These are phyloP conservation scores for Teleogryllus oceanicus DNA, from an alignment of 2,888 invertebrate genomes.

Conservation along the genomic window DNA sequence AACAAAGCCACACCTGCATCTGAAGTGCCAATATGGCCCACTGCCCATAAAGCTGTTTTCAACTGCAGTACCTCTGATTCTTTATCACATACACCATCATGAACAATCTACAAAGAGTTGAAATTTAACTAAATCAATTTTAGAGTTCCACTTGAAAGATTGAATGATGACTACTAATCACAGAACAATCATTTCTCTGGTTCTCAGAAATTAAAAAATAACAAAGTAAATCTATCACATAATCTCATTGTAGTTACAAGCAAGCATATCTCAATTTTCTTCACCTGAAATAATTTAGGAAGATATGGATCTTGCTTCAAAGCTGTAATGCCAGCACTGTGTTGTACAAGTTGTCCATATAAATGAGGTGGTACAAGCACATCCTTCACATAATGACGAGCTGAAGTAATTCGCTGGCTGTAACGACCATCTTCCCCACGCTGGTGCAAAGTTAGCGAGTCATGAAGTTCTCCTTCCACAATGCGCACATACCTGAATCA, in stretches of 20 bases:
- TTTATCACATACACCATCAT: constrained; percentile 56
- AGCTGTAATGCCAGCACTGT: constrained; percentile 58
- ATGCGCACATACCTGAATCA: constrained; percentile 72
- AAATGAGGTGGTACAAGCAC: constrained; percentile 69
- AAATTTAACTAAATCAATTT: too few species aligned
- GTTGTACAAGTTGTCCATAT: constrained; percentile 77
- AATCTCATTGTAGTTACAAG: too few species aligned
- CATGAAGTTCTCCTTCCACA: constrained; percentile 84
- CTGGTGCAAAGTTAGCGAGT: constrained; percentile 79
- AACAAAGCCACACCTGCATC: constrained; percentile 71
- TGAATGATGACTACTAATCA: too few species aligned
- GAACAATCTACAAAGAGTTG: constrained; percentile 43
- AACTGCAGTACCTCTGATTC: constrained; percentile 71
- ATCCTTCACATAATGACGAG: constrained; percentile 46
- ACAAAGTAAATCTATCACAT: too few species aligned
- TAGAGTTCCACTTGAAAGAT: too few species aligned
- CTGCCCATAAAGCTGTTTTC: constrained; percentile 87
- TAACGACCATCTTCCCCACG: constrained; percentile 75
- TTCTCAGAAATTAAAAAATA: too few species aligned
- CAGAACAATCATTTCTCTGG: too few species aligned
- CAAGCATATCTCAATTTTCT: background rate
- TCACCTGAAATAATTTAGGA: constrained; percentile 50
- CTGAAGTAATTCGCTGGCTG: constrained; percentile 61
- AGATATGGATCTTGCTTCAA: constrained; percentile 54
- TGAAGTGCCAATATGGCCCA: constrained; percentile 77